Base-by-base conservation (phyloP, 2,888 invertebrate species). In the Zygothrica quintamaculata region DNA sequence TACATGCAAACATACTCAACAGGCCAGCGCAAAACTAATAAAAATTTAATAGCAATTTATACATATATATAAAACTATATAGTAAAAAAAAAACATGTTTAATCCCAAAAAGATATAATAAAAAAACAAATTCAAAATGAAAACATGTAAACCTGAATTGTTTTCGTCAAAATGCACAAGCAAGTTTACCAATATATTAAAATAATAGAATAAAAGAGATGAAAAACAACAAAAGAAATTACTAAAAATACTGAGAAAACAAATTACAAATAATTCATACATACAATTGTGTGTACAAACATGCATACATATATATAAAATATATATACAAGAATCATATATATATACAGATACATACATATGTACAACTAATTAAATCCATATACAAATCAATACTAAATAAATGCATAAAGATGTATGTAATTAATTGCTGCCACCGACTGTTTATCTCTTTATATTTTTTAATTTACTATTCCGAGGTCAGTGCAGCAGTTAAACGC, bases 21-120 rank as follows among this genome's bases (percentile, higher is more conserved):
- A 71, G 67, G 57, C 78, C 70, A 73, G 77, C 69, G 74, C 77
- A 84, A 77, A 80, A 84, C 74, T 84, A 84, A 77, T 65, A 56
- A 77, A 77, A 78, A 80, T 84, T 78, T 73, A 82, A 77, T 78
- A 70, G 69, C 68, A 57, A 68, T 58, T 53, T 73, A 71, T 71
- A 74, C 71, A 71, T 71, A 73, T 58, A 73, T 62, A 73, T 58
- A n/a, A n/a, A n/a, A n/a, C n/a, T n/a, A 53, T 61, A 62, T 68
- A 71, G 53, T 53, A 61, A 64, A 67, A 57, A 67, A 57, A 44
- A 58, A 71, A 74, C 71, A 74, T 73, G 74, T 72, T 71, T 74
- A 56, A 29, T 64, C 16, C 50, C 46, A 50, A 31, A 55, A 40
- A 42, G 22, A 34, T 11, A 9, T 37, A 40, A 65, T 61, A 46